Evolutionary conservation across 2,888 invertebrate genomes (phyloP).

Genomic region (Drosophila suboccidentalis): DNA sequence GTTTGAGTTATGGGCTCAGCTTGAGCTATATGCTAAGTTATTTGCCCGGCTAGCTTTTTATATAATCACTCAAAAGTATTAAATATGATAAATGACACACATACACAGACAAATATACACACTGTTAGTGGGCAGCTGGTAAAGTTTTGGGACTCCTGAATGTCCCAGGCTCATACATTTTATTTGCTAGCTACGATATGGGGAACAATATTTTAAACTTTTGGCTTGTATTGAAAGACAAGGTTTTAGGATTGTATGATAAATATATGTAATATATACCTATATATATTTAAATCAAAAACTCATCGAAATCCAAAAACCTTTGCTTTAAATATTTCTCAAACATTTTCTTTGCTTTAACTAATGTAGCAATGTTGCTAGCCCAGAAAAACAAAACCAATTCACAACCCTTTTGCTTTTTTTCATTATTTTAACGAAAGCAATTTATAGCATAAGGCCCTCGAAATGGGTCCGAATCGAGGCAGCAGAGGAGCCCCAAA

Average conservation of each 20-base stretch:
- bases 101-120: slow-evolving; percentile 1
- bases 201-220: neutral
- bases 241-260: neutral
- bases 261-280: neutral
- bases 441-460: slow-evolving; percentile 57
- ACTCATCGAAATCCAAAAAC: neutral
- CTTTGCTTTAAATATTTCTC: slow-evolving; percentile 8
- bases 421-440: slow-evolving; percentile 52
- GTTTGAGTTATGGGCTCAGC: slow-evolving; percentile 54
- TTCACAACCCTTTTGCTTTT: slow-evolving; percentile 57
- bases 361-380: slow-evolving; percentile 1
- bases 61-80: slow-evolving; percentile 75
- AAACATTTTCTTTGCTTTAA: neutral
- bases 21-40: slow-evolving; percentile 63
- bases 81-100: slow-evolving; percentile 70
- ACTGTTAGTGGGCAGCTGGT: slow-evolving; percentile 18
- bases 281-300: neutral
- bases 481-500: slow-evolving; percentile 38
- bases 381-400: slow-evolving; percentile 33
- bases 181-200: neutral
- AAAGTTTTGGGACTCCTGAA: neutral
- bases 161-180: slow-evolving; percentile 17
- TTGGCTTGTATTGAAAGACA: neutral
- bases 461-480: slow-evolving; percentile 33
- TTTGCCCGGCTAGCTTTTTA: slow-evolving; percentile 60